Percentiles rank a stretch among this genome's conserved stretches.
These are phyloP conservation scores for Miltochrista miniata DNA, from an alignment of 2,888 invertebrate species.

Conservation along the genomic window DNA sequence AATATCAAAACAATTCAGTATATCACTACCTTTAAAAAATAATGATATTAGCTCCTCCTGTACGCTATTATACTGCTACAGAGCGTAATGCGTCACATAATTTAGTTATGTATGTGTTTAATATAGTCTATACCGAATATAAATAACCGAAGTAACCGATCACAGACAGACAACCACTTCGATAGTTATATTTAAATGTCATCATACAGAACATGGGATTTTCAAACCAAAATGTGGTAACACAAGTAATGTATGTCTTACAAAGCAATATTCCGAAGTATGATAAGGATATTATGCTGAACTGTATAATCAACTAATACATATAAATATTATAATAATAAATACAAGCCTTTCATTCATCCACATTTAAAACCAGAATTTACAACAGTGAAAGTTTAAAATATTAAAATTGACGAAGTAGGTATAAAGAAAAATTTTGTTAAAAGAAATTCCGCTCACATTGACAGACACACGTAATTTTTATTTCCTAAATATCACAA, in stretches of 20 bases:
- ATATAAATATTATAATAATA: conserved; percentile 43
- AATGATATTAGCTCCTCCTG: conserved; percentile 15
- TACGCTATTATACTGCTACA: conserved; percentile 25
- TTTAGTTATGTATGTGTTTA: conserved; percentile 31
- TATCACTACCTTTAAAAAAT: conserved; percentile 28
- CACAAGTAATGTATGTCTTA: conserved; percentile 25
- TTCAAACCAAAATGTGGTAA: conserved; percentile 26
- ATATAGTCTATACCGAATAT: conserved; percentile 27
- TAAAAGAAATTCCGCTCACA: conserved; percentile 9
- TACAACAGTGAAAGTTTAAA: not conserved
- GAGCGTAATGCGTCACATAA: conserved; percentile 38
- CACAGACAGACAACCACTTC: conserved; percentile 27
- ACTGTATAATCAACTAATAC: conserved; percentile 34
- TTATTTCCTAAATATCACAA: conserved; percentile 30
- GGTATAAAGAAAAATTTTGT: conserved; percentile 18
- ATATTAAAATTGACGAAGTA: not conserved
- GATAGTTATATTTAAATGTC: conserved; percentile 17
- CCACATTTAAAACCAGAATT: conserved; percentile 22
- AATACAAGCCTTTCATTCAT: conserved; percentile 33
- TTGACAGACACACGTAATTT: conserved; percentile 23
- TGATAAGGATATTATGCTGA: conserved; percentile 21
- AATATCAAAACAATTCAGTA: conserved; percentile 34
- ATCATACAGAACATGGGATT: conserved; percentile 19
- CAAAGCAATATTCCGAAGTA: conserved; percentile 31
- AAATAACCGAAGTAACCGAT: conserved; percentile 21